Conservation (phyloP, 2,888 invertebrate species). For the Serripes groenlandicus region DNA sequence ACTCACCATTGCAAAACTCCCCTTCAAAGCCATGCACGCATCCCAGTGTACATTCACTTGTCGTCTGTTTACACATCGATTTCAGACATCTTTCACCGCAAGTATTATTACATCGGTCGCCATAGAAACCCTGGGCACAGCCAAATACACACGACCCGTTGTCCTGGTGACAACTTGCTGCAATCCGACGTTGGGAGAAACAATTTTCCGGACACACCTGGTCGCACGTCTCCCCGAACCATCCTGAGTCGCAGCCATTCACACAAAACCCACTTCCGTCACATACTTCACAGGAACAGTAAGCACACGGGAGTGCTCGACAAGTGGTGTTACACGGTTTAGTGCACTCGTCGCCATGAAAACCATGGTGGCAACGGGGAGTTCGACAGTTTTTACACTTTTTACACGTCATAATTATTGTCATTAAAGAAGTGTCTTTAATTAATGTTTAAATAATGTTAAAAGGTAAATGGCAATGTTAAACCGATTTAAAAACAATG, state of each 20-base stretch:
- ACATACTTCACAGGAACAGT: constrained; percentile 56
- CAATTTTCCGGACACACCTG: constrained; percentile 56
- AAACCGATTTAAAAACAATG: no score
- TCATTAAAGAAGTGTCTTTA: no score
- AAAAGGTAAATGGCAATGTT: no score
- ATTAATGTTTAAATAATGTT: no score
- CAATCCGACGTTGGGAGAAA: background rate
- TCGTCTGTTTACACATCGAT: constrained; percentile 41
- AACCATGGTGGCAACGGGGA: constrained; percentile 37
- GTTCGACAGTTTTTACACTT: constrained; percentile 36
- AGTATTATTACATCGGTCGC: constrained; percentile 53
- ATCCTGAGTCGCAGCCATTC: constrained; percentile 60
- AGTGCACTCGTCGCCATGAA: constrained; percentile 43
- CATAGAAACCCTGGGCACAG: constrained; percentile 55
- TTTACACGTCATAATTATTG: constrained; percentile 26
- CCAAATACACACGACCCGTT: constrained; percentile 46
- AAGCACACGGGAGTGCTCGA: constrained; percentile 44
- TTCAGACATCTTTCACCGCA: constrained; percentile 49
- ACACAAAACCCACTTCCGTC: constrained; percentile 45
- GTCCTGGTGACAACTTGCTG: constrained; percentile 39
- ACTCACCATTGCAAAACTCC: constrained; percentile 37
- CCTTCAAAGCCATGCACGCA: constrained; percentile 50
- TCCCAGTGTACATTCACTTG: constrained; percentile 47
- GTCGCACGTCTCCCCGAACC: constrained; percentile 53
- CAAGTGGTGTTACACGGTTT: constrained; percentile 53